A percentile compares a stretch with the other conserved stretches of the same genome.
Evolutionary conservation across 2,113 vertebrate genomes (phyloP).

Genomic region (Atlantisia rogersi): DNA sequence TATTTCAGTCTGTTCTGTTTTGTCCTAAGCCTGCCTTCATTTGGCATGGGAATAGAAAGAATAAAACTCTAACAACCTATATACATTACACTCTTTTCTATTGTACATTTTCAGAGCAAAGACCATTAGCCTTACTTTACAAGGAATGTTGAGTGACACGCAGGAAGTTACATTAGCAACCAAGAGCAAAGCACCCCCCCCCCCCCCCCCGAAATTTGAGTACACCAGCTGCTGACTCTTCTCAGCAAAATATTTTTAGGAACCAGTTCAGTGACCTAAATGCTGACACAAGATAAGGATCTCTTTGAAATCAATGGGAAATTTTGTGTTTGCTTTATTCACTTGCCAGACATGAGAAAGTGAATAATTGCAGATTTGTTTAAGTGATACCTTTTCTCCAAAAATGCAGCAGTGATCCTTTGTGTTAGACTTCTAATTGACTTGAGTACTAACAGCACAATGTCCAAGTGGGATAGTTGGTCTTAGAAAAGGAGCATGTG

Average conservation of each 20-base stretch:
- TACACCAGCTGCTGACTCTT: not conserved
- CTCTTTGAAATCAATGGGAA: not conserved
- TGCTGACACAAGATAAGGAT: not conserved
- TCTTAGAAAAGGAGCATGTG: fast-evolving
- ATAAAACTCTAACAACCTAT: not conserved
- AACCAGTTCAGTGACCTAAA: not conserved
- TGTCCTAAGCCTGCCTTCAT: not conserved
- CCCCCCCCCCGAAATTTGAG: not conserved
- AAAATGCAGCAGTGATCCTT: not conserved
- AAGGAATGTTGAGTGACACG: not conserved
- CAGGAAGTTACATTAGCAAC: not conserved
- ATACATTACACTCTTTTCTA: not conserved
- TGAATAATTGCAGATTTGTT: not conserved
- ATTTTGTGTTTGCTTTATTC: not conserved
- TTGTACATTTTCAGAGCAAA: not conserved
- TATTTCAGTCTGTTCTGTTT: not conserved
- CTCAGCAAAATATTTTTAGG: not conserved
- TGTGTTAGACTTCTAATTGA: not conserved
- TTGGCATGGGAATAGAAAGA: not conserved
- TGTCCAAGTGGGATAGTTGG: not conserved
- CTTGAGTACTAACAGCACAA: not conserved
- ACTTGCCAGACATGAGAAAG: not conserved
- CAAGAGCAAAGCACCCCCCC: not conserved
- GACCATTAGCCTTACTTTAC: not conserved
- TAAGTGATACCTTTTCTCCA: not conserved